Conservation (phyloP, 2,888 invertebrate genomes). For the Sclerodermus sp. region DNA sequence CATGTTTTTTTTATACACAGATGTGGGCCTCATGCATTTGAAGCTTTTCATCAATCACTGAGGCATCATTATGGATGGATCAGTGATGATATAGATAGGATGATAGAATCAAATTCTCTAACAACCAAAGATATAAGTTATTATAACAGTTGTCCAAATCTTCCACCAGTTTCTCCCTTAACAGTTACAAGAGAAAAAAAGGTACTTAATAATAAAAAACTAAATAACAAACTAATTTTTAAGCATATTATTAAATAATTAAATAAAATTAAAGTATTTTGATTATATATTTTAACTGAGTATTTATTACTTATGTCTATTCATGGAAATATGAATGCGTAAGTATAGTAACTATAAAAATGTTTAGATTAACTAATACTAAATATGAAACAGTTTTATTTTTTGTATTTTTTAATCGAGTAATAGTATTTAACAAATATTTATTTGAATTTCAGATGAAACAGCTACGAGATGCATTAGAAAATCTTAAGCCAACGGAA, state of each 20-base stretch:
- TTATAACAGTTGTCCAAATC: slow-evolving; percentile 26
- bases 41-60: slow-evolving; percentile 62
- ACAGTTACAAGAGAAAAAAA: slow-evolving; percentile 44
- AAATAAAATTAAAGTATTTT: no score
- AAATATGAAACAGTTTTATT: no score
- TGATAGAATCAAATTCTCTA: slow-evolving; percentile 25
- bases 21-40: slow-evolving; percentile 56
- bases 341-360: no score
- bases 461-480: slow-evolving; percentile 59
- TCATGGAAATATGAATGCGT: slow-evolving; percentile 17
- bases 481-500: slow-evolving; percentile 60
- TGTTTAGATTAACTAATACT: no score
- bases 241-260: slow-evolving; percentile 1
- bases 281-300: no score
- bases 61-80: slow-evolving; percentile 64
- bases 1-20: slow-evolving; percentile 26
- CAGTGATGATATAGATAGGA: slow-evolving; percentile 58
- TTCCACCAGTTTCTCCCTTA: slow-evolving; percentile 46
- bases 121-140: slow-evolving; percentile 14
- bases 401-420: no score
- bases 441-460: slow-evolving; percentile 55
- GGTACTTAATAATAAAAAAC: slow-evolving; percentile 26
- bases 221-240: background rate
- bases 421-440: background rate
- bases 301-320: slow-evolving; percentile 20